Base-by-base conservation (phyloP, 2,113 vertebrate genomes). In the Passer domesticus region DNA sequence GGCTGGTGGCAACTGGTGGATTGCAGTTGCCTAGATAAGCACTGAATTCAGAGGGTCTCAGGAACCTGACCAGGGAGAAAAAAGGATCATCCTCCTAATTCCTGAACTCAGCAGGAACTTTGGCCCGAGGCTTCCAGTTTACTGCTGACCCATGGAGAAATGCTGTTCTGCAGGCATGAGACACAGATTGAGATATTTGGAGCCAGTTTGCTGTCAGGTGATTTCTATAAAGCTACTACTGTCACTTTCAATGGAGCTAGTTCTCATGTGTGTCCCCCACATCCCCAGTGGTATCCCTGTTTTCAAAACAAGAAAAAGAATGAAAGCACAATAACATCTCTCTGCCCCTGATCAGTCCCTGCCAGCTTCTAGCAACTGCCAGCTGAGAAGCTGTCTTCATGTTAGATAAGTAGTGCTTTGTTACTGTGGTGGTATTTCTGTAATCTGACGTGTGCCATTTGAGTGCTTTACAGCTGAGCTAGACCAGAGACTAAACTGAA, bases 361-460 rank as follows among this genome's bases (percentile, higher is more conserved):
- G 79, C 64, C 86, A 70, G 47, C 33, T 80, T 92, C 50, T n/a
- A 77, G 55, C 55, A 92, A 22, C 46, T 83, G 88, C 50, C 79
- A 88, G 37, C 75, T 93, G 92, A 93, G 77, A 90, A 92, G 50
- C 80, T 50, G 47, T 81, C 76, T 70, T 30, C 1, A 0, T 83
- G 63, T 83, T 68, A 86, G 79, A 85, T 79, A 88, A 95, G 53
- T 15, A 49, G 43, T 93, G 55, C 35, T 88, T 94, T 94, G 75
- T 90, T 93, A 39, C 75, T 49, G 33, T 31, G 30, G 35, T 39
- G 39, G 55, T 59, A 70, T 93, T 95, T 93, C 87, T 91, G 78
- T 88, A 74, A 82, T 84, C 50, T 80, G 85, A 80, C 1, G 0
- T 74, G 79, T 86, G 68, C 49, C 60, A 13, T 41, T 85, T 53